Percentiles rank a stretch among this genome's conserved stretches.
Evolutionary conservation across 2,113 vertebrate species (phyloP).

Genomic region (Phalacrocorax aristotelis): DNA sequence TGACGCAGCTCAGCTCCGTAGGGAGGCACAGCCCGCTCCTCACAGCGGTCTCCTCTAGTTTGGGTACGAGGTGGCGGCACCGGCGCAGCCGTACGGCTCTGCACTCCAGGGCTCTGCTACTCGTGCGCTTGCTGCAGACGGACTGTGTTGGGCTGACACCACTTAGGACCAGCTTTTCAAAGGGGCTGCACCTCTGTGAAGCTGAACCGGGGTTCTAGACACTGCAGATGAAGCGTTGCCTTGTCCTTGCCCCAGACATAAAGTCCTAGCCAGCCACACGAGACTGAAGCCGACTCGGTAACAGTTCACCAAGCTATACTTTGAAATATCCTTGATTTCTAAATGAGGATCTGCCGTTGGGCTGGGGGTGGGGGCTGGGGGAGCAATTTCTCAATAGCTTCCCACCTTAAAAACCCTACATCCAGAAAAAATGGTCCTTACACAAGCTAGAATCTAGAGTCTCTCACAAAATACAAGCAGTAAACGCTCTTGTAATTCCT

Average conservation of each 20-base stretch:
- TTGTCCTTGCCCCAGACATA: background rate
- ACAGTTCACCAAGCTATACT: background rate
- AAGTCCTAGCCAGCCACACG: fast-evolving
- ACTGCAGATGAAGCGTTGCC: background rate
- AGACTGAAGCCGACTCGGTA: background rate
- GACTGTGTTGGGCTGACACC: background rate
- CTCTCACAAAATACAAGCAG: background rate
- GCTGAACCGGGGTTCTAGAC: background rate
- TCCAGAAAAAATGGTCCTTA: background rate
- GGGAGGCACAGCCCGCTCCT: background rate
- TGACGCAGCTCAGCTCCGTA: fast-evolving
- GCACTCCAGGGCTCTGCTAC: background rate
- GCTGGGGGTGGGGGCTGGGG: background rate
- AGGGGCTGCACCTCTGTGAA: background rate
- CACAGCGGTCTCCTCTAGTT: fast-evolving
- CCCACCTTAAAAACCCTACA: background rate
- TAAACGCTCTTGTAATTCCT: background rate
- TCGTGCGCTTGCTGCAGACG: fast-evolving
- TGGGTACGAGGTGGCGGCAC: background rate
- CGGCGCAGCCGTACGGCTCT: fast-evolving
- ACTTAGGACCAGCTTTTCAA: background rate
- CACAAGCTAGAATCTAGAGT: background rate
- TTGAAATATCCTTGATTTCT: background rate
- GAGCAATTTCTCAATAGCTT: background rate
- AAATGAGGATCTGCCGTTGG: too few relatives aligned